phyloP scores from a whole-genome alignment of 2,888 invertebrate species.

The Melinaea menophilus region DNA sequence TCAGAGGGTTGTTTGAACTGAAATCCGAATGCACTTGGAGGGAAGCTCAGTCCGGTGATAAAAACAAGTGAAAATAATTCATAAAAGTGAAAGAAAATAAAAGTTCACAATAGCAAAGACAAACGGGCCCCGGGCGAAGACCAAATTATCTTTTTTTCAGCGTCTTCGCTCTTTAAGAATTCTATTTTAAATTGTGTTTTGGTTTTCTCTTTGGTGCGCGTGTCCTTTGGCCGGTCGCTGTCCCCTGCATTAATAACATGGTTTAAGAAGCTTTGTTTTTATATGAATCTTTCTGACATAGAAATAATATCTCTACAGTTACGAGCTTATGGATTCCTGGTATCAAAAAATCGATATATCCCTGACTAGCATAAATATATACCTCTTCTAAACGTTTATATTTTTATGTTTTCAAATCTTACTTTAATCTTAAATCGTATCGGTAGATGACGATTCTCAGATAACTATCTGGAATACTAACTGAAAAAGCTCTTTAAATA shows the following conservation, averaged over 20 bases:
- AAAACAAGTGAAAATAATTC: conserved; percentile 74
- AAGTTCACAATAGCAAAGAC: conserved; percentile 75
- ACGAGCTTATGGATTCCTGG: too few species aligned
- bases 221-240: conserved; percentile 64
- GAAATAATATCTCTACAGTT: too few species aligned
- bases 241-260: conserved; percentile 64
- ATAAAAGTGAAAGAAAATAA: conserved; percentile 69
- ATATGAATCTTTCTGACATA: conserved; percentile 31
- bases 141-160: conserved; percentile 72
- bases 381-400: too few species aligned
- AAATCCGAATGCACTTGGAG: conserved; percentile 34
- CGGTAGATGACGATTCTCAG: too few species aligned
- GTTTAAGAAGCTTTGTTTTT: conserved; percentile 40
- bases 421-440: too few species aligned
- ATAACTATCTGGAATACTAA: too few species aligned
- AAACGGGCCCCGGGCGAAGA: conserved; percentile 63
- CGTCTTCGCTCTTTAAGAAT: conserved; percentile 74
- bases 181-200: conserved; percentile 75
- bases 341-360: too few species aligned
- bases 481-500: too few species aligned
- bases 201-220: conserved; percentile 63
- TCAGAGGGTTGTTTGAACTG: conserved; percentile 9
- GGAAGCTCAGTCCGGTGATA: conserved; percentile 51
- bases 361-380: too few species aligned
- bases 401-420: too few species aligned